These are phyloP conservation scores for Acanthurus leucopareius DNA, from an alignment of 2,797 vertebrate species.

Conservation along the genomic window DNA sequence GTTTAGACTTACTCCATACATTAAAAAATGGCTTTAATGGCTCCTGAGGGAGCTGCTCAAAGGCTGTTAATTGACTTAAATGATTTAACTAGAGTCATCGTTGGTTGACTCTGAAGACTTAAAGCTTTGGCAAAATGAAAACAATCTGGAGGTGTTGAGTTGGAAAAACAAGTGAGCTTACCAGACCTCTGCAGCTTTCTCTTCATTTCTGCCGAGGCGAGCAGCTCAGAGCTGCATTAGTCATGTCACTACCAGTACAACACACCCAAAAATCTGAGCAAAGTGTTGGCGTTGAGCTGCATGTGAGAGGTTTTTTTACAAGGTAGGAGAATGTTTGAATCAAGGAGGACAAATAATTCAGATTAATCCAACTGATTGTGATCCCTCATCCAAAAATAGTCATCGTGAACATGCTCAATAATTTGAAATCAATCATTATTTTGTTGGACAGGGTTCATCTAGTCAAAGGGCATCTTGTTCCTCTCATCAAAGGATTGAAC, in stretches of 20 bases:
- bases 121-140: background rate
- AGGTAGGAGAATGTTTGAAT: too few relatives aligned
- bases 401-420: background rate
- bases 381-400: background rate
- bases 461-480: slow-evolving; percentile 27
- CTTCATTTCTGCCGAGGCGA: background rate
- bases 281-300: background rate
- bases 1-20: background rate
- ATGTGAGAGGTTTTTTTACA: background rate
- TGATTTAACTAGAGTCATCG: background rate
- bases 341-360: too few relatives aligned
- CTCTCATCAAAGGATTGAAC: slow-evolving; percentile 37
- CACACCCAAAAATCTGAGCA: background rate
- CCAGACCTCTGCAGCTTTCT: background rate
- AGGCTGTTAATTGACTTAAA: background rate
- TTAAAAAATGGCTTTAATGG: background rate
- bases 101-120: background rate
- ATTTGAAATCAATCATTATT: background rate
- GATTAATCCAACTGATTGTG: too few relatives aligned
- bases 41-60: background rate
- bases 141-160: background rate
- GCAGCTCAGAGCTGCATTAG: background rate
- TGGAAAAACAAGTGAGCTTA: background rate
- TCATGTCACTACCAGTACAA: background rate
- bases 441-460: background rate